These are phyloP conservation scores for Tinamus guttatus DNA, from an alignment of 2,113 vertebrate species.

Conservation along the genomic window DNA sequence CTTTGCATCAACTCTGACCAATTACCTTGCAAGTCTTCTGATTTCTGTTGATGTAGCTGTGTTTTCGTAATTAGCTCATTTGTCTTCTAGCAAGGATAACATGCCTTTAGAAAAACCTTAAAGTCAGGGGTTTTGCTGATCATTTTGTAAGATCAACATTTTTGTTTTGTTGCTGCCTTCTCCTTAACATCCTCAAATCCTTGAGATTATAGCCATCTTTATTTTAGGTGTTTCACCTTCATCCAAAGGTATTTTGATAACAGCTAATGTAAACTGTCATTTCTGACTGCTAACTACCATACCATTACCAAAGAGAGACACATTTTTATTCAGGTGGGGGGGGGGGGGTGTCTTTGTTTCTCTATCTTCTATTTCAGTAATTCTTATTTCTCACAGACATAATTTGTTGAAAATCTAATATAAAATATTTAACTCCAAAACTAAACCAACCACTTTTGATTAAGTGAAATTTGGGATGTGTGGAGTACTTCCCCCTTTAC, in stretches of 20 bases:
- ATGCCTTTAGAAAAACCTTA: no score
- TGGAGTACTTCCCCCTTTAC: neutral
- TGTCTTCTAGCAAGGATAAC: constrained; percentile 17
- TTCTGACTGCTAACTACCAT: neutral
- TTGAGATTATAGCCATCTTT: neutral
- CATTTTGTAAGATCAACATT: neutral
- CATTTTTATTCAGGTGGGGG: no score
- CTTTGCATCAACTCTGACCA: neutral
- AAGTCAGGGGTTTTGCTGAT: neutral
- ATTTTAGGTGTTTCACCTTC: neutral
- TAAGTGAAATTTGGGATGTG: neutral
- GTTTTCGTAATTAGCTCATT: constrained; percentile 3
- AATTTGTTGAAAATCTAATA: no score
- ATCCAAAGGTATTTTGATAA: neutral
- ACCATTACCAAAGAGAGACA: neutral
- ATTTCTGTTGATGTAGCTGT: neutral
- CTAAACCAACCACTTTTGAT: neutral
- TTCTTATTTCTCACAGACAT: neutral
- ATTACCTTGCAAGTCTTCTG: neutral
- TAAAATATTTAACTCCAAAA: neutral
- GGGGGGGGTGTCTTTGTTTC: accelerated
- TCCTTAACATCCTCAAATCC: neutral
- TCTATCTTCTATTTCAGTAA: neutral
- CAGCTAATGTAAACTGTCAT: neutral
- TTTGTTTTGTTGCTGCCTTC: neutral